phyloP scores from a whole-genome alignment of 2,888 invertebrate genomes.

The Lobophora halterata region DNA sequence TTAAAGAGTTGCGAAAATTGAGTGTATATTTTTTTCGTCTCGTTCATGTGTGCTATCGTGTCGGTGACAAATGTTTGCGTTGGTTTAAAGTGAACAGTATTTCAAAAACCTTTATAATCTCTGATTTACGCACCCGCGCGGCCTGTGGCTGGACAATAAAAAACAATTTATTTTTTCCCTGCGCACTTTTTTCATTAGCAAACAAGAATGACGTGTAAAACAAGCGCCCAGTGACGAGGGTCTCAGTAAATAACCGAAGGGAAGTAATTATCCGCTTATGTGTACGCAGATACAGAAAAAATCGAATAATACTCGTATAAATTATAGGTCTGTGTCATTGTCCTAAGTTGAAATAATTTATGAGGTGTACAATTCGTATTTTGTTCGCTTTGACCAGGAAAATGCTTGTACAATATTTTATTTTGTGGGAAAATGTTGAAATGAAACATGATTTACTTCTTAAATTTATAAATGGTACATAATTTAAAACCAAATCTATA shows the following conservation, averaged over 20 bases:
- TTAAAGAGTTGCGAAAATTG: conserved; percentile 22
- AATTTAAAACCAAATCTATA: too few relatives aligned
- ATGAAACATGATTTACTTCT: conserved; percentile 4
- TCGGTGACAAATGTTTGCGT: conserved; percentile 54
- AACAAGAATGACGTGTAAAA: conserved; percentile 77
- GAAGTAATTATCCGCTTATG: conserved; percentile 66
- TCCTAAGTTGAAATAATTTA: conserved; percentile 18
- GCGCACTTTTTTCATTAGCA: conserved; percentile 75
- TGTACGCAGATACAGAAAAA: conserved; percentile 41
- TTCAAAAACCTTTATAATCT: conserved; percentile 65
- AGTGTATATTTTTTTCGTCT: conserved; percentile 24
- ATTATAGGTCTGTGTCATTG: conserved; percentile 22
- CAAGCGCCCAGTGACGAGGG: conserved; percentile 71
- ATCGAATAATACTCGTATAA: conserved; percentile 28
- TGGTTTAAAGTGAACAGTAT: conserved; percentile 56
- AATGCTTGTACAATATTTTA: conserved; percentile 5
- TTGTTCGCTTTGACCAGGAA: conserved; percentile 4
- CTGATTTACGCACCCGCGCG: conserved; percentile 64
- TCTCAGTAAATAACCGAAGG: conserved; percentile 67
- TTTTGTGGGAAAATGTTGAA: conserved; percentile 1
- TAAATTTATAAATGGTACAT: too few relatives aligned
- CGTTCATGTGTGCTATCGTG: conserved; percentile 44
- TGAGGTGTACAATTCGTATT: conserved; percentile 14
- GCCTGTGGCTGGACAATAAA: conserved; percentile 65
- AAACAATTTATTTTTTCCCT: conserved; percentile 70